Conservation (phyloP, 1,140 invertebrate genomes). For the Psilanteris sp. region DNA sequence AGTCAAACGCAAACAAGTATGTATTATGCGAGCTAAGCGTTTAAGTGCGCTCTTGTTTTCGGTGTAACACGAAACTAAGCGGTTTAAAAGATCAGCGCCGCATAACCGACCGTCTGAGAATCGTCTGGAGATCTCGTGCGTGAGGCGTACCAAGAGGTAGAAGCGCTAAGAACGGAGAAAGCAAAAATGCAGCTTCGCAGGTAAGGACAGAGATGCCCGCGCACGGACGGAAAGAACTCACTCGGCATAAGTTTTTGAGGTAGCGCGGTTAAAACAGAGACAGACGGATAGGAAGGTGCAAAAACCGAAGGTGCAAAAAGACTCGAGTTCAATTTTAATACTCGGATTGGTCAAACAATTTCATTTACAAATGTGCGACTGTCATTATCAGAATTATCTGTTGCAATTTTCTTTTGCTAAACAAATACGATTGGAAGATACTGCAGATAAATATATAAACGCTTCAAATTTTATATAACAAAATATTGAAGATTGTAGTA, state of each 20-base stretch:
- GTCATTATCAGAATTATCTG: slow-evolving; percentile 1
- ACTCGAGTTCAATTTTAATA: slow-evolving; percentile 23
- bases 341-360: slow-evolving; percentile 24
- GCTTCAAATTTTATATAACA: too few relatives aligned
- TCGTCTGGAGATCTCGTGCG: slow-evolving; percentile 73
- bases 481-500: too few relatives aligned
- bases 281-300: slow-evolving; percentile 6
- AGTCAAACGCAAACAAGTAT: slow-evolving; percentile 76
- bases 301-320: slow-evolving; percentile 23
- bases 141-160: slow-evolving; percentile 56
- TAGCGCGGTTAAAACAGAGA: slow-evolving; percentile 35
- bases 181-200: slow-evolving; percentile 22
- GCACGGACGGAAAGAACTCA: slow-evolving; percentile 26
- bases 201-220: slow-evolving; percentile 24
- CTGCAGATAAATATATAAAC: too few relatives aligned
- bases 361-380: slow-evolving; percentile 33
- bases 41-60: slow-evolving; percentile 79
- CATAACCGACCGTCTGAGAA: slow-evolving; percentile 76
- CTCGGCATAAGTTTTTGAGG: slow-evolving; percentile 44
- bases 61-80: slow-evolving; percentile 80
- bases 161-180: slow-evolving; percentile 47
- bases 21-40: slow-evolving; percentile 77
- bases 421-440: too few relatives aligned
- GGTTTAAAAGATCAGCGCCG: slow-evolving; percentile 78
- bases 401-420: too few relatives aligned